These are phyloP conservation scores for Heliocidaris erythrogramma DNA, from an alignment of 35 echinoderm and acorn worm species.

Conservation along the genomic window DNA sequence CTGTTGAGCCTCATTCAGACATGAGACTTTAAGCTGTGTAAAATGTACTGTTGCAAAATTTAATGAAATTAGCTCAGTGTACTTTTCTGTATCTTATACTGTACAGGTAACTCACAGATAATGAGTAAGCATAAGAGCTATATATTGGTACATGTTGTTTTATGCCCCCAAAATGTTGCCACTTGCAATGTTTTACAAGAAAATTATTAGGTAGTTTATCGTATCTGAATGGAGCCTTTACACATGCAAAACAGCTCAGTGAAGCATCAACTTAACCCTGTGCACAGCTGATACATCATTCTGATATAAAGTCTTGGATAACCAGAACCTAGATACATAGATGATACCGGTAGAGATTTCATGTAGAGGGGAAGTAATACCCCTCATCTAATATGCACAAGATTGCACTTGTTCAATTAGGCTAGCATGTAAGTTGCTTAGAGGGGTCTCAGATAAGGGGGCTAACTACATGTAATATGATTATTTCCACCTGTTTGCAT, in stretches of 20 bases:
- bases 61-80: no score
- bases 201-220: no score
- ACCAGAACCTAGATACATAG: neutral
- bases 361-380: neutral
- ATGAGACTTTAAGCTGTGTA: no score
- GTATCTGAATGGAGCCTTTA: no score
- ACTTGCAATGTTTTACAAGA: no score
- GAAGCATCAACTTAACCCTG: neutral
- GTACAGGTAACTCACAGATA: no score
- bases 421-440: neutral
- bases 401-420: neutral
- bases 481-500: neutral
- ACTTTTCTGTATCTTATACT: no score
- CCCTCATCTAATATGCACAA: neutral
- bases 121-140: no score
- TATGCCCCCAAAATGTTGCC: no score
- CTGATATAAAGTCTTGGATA: neutral
- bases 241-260: neutral
- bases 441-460: neutral
- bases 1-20: no score
- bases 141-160: no score
- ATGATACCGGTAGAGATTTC: neutral
- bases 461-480: neutral
- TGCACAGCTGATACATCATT: neutral
- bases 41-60: no score